phyloP scores from a whole-genome alignment of 2,888 invertebrate genomes.

The Abrostola tripartita region DNA sequence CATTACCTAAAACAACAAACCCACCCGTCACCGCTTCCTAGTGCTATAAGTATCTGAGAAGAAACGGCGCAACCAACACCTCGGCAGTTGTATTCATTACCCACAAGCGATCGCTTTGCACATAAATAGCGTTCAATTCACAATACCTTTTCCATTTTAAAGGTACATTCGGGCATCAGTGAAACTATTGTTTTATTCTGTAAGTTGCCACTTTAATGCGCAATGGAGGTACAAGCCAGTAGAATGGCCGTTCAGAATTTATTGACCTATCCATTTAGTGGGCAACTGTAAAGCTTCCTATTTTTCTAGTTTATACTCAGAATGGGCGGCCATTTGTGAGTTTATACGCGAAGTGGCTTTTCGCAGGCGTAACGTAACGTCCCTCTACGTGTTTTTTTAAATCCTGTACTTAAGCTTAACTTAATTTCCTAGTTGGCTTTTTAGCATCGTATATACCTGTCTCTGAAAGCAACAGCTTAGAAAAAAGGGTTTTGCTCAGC shows the following conservation, averaged over 20 bases:
- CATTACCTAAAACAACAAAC: too few relatives aligned
- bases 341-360: background rate
- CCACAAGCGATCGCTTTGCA: too few relatives aligned
- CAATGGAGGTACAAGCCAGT: constrained; percentile 21
- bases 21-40: too few relatives aligned
- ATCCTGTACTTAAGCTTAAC: too few relatives aligned
- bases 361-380: background rate
- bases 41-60: too few relatives aligned
- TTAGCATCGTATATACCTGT: too few relatives aligned
- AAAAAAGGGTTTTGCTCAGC: too few relatives aligned
- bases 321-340: constrained; percentile 30
- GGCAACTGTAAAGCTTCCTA: constrained; percentile 28
- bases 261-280: constrained; percentile 49
- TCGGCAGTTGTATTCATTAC: too few relatives aligned
- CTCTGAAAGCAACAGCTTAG: too few relatives aligned
- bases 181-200: constrained; percentile 46
- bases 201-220: constrained; percentile 38
- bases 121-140: background rate
- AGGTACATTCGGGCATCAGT: constrained; percentile 22
- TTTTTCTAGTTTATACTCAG: constrained; percentile 41
- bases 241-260: constrained; percentile 39
- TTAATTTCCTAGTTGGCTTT: too few relatives aligned
- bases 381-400: background rate
- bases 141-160: background rate
- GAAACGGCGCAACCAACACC: too few relatives aligned